Evolutionary conservation across 2,888 invertebrate species (phyloP), one percentile per base, ranked within the genome.

Genomic region (Cheilosia pagana): DNA sequence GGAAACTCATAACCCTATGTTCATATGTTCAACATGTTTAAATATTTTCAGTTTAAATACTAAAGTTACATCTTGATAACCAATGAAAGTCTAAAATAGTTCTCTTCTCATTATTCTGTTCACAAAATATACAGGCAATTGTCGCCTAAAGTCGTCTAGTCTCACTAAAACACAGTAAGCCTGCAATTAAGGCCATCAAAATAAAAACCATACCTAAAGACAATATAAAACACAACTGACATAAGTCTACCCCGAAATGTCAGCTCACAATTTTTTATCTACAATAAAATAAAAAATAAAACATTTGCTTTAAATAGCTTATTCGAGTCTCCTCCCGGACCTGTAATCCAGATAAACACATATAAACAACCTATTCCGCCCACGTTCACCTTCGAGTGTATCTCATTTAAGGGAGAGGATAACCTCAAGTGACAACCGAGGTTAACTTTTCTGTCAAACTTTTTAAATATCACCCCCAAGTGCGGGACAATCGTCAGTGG

Each of bases 371-470:
- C 45, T 50, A 41, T 60, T 41, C 71, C 53, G n/a, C 53, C 41
- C 68, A 39, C 21, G 60, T 45, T 57, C 23, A 55, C 59, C 59
- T 48, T 19, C 12, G 25, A 35, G 55, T 70, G 55, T 65, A 79
- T 79, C 70, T 60, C 35, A 75, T 85, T 85, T 53, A 79, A 74
- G 59, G 65, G 57, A 75, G 59, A 75, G 70, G 63, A 79, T 70
- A 79, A 85, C 79, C 83, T 85, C 83, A 85, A 85, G 79, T 85
- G 83, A 85, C 83, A 85, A 79, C 75, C 52, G 68, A 79, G 79
- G 79, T 79, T 79, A 85, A 75, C 72, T 74, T 83, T 57, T 52
- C 48, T 72, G 74, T 85, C 74, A 79, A 79, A 75, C 59, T 75
- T 70, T 83, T 31, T 19, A 62, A 50, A 72, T 45, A 48, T 70